Evolutionary conservation across 2,113 vertebrate species (phyloP).

Genomic region (Corythornis vintsioides): DNA sequence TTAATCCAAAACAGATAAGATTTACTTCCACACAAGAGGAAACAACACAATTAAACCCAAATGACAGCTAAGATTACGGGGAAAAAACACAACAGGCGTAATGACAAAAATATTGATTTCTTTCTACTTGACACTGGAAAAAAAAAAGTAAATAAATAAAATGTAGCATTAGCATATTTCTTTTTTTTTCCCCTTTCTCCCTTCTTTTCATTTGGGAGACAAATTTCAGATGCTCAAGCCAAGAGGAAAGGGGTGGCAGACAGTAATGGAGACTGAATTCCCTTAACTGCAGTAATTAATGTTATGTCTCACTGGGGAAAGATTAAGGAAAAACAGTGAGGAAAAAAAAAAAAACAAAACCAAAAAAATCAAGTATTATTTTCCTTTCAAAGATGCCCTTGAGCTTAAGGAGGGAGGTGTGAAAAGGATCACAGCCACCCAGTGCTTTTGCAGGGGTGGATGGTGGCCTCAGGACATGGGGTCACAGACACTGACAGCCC

Average conservation of each 20-base stretch:
- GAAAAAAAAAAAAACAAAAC: neutral
- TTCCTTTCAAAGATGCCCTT: slow-evolving; percentile 72
- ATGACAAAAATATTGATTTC: slow-evolving; percentile 71
- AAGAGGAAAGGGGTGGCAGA: slow-evolving; percentile 70
- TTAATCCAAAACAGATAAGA: slow-evolving; percentile 87
- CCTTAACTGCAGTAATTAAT: slow-evolving; percentile 81
- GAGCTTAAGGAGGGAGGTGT: slow-evolving; percentile 42
- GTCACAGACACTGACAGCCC: fast-evolving
- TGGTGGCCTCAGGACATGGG: neutral
- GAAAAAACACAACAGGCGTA: slow-evolving; percentile 38
- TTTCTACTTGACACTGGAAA: slow-evolving; percentile 58
- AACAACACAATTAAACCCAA: slow-evolving; percentile 83
- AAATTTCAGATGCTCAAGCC: slow-evolving; percentile 56
- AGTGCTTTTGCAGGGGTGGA: neutral
- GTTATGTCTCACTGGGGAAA: slow-evolving; percentile 78
- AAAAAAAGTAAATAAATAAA: slow-evolving; percentile 60
- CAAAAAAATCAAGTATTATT: slow-evolving; percentile 66
- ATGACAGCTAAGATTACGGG: slow-evolving; percentile 78
- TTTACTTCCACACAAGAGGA: slow-evolving; percentile 83
- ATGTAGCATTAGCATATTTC: slow-evolving; percentile 24
- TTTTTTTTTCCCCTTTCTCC: neutral
- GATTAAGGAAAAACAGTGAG: slow-evolving; percentile 72
- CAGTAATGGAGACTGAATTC: slow-evolving; percentile 75
- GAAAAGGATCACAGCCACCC: neutral
- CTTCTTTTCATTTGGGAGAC: slow-evolving; percentile 47